These are phyloP conservation scores for Papilio helenus DNA, from an alignment of 1,140 invertebrate species.

Conservation along the genomic window DNA sequence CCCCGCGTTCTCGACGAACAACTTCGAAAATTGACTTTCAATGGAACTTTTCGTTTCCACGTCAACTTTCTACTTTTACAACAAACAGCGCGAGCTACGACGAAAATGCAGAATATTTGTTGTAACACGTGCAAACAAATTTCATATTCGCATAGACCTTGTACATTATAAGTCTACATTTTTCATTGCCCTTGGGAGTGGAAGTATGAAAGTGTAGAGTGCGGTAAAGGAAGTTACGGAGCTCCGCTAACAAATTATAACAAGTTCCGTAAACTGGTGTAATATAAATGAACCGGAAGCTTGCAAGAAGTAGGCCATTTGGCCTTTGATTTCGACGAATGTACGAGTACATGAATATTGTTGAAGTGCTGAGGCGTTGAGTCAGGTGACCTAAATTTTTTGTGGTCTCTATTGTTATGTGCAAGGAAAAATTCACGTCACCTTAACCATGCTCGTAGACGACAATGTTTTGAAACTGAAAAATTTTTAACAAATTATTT, in stretches of 20 bases:
- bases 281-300: conserved; percentile 25
- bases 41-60: conserved; percentile 68
- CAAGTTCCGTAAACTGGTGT: conserved; percentile 25
- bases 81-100: conserved; percentile 55
- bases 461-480: background rate
- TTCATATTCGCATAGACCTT: conserved; percentile 29
- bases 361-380: conserved; percentile 14
- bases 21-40: conserved; percentile 80
- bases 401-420: conserved; percentile 18
- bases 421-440: conserved; percentile 15
- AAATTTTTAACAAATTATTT: background rate
- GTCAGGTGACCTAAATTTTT: conserved; percentile 20
- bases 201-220: conserved; percentile 23
- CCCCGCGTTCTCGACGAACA: conserved; percentile 56
- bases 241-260: conserved; percentile 20
- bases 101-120: conserved; percentile 54
- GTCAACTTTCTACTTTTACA: conserved; percentile 74
- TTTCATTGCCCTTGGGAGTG: conserved; percentile 16
- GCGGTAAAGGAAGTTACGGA: conserved; percentile 18
- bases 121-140: conserved; percentile 32
- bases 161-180: conserved; percentile 29
- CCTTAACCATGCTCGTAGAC: background rate
- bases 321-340: conserved; percentile 7
- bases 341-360: conserved; percentile 27
- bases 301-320: conserved; percentile 6